Evolutionary conservation across 1,140 invertebrate genomes (phyloP).

Genomic region (Eciton burchellii): DNA sequence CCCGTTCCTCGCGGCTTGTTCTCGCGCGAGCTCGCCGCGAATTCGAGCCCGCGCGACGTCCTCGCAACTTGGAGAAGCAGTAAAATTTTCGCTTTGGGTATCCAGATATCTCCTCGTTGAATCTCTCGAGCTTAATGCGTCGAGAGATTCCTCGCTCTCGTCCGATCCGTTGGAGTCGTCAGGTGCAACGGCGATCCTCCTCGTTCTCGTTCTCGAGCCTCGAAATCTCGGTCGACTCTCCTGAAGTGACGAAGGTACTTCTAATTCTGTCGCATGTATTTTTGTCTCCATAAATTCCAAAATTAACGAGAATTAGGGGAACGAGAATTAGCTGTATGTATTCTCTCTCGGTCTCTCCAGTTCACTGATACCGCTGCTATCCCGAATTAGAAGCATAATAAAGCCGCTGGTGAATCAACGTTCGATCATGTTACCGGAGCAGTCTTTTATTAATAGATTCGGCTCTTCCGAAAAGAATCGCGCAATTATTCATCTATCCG

Average conservation of each 20-base stretch:
- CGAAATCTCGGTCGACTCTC: constrained; percentile 19
- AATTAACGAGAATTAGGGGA: constrained; percentile 43
- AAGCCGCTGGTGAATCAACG: constrained; percentile 56
- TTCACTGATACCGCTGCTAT: constrained; percentile 40
- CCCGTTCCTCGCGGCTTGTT: constrained; percentile 20
- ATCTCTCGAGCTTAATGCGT: no score
- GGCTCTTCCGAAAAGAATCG: constrained; percentile 5
- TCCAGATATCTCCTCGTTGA: background rate
- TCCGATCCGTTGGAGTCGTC: background rate
- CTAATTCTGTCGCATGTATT: constrained; percentile 67
- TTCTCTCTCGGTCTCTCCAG: constrained; percentile 2
- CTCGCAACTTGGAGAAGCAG: background rate
- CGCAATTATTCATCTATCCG: constrained; percentile 35
- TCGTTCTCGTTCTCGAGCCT: background rate
- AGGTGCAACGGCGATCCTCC: background rate
- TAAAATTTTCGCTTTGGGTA: background rate
- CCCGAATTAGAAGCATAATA: constrained; percentile 59
- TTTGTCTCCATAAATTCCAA: constrained; percentile 22
- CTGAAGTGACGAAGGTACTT: constrained; percentile 50
- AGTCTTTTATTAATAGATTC: constrained; percentile 50
- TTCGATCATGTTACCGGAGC: constrained; percentile 57
- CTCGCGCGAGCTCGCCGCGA: constrained; percentile 26
- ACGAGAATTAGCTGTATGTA: background rate
- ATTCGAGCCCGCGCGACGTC: background rate
- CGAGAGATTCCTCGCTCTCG: no score